Evolutionary conservation across 2,113 vertebrate species (phyloP).

Genomic region (Aldabrachelys gigantea): DNA sequence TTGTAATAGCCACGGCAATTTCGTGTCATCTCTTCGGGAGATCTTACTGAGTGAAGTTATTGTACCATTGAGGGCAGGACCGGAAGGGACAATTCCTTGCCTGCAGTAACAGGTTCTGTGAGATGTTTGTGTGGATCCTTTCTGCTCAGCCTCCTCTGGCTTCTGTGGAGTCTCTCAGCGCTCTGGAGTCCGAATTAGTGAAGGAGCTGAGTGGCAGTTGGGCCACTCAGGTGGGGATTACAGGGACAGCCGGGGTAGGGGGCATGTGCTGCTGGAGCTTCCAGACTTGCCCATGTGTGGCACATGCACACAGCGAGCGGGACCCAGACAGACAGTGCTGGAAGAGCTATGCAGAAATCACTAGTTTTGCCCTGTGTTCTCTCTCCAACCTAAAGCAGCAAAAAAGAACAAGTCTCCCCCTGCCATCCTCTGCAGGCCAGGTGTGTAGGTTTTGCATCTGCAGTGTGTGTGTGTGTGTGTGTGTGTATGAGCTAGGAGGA

Average conservation of each 20-base stretch:
- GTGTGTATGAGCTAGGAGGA: not conserved
- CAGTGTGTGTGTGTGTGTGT: too few species aligned
- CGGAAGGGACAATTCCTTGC: not conserved
- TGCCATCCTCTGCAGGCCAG: not conserved
- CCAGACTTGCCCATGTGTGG: fast-evolving
- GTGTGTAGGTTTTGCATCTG: fast-evolving
- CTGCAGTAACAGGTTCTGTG: not conserved
- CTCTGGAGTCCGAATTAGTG: not conserved
- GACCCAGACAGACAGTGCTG: fast-evolving
- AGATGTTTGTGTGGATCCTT: not conserved
- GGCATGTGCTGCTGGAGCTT: not conserved
- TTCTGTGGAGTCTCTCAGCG: not conserved
- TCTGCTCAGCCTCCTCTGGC: not conserved
- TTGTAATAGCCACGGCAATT: not conserved
- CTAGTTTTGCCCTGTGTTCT: not conserved
- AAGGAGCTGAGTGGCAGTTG: too few species aligned
- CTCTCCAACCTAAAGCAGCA: not conserved
- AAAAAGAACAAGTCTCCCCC: fast-evolving
- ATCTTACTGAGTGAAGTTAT: not conserved
- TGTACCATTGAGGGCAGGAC: not conserved
- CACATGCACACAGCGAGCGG: fast-evolving
- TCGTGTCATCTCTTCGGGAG: not conserved
- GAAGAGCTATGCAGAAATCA: fast-evolving
- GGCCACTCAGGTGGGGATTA: too few species aligned
- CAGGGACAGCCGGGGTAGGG: too few species aligned